Evolutionary conservation across 2,888 invertebrate genomes (phyloP).

Genomic region (Dysmachus trigonus): DNA sequence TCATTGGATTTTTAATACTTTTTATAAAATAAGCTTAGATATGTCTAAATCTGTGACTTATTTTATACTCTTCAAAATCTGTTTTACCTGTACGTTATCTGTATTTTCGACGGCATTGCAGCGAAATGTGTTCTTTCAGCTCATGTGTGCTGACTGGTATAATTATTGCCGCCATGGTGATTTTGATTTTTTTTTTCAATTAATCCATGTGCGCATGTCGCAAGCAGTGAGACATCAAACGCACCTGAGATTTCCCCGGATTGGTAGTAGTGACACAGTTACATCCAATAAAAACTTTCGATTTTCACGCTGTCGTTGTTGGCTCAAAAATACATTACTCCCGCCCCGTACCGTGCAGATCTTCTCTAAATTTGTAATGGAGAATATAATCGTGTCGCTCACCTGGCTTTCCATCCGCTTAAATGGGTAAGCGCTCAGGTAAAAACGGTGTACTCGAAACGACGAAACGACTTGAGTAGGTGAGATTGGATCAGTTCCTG

Average conservation of each 20-base stretch:
- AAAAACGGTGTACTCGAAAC: neutral
- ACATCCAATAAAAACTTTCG: neutral
- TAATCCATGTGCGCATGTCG: neutral
- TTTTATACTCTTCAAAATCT: neutral
- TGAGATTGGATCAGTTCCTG: neutral
- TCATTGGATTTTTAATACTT: too few species aligned
- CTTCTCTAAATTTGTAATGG: slow-evolving; percentile 44
- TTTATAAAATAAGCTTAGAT: too few species aligned
- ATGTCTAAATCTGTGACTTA: neutral
- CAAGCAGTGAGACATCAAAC: neutral
- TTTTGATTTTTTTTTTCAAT: neutral
- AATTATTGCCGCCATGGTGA: neutral
- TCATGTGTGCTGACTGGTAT: neutral
- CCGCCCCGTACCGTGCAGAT: neutral
- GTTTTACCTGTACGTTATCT: neutral
- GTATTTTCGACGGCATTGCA: neutral
- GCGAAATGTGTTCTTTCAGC: neutral
- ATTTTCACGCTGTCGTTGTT: neutral
- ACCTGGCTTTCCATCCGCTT: slow-evolving; percentile 40
- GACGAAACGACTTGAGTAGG: neutral
- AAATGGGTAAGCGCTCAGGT: neutral
- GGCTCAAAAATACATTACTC: neutral
- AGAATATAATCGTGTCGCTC: slow-evolving; percentile 43
- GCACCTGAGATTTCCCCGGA: neutral
- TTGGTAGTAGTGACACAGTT: neutral